Evolutionary conservation across 2,113 vertebrate genomes (phyloP).

Genomic region (Ageneiosus marmoratus): DNA sequence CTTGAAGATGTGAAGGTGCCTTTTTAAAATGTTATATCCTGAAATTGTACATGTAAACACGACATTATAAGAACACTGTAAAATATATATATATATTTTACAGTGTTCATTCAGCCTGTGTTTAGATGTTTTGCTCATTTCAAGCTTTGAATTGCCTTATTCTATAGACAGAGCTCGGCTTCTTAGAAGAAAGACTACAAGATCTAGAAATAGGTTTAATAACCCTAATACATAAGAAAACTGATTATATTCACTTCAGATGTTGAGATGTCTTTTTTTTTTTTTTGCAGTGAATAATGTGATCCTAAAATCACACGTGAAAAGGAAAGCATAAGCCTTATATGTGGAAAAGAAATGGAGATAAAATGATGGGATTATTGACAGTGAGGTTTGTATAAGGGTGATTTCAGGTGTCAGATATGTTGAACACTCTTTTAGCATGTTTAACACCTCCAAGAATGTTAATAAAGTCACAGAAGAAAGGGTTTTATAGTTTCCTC

Average conservation of each 20-base stretch:
- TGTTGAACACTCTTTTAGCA: neutral
- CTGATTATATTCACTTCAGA: too few relatives aligned
- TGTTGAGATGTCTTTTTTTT: too few relatives aligned
- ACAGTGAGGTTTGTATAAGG: neutral
- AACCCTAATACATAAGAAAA: neutral
- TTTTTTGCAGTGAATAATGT: neutral
- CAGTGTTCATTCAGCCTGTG: neutral
- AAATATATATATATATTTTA: too few relatives aligned
- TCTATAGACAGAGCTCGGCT: neutral
- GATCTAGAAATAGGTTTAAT: neutral
- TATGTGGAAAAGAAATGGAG: neutral
- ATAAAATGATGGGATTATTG: neutral
- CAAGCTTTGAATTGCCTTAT: neutral
- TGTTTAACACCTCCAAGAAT: neutral
- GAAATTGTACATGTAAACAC: neutral
- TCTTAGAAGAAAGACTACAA: neutral
- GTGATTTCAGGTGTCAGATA: neutral
- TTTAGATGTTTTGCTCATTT: neutral
- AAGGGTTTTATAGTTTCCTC: neutral
- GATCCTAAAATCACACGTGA: neutral
- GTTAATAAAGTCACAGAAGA: neutral
- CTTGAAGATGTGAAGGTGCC: neutral
- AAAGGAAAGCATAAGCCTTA: neutral
- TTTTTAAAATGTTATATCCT: neutral
- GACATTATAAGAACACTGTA: neutral